Evolutionary conservation across 1,140 invertebrate genomes (phyloP), one percentile per base, ranked within the genome.

Genomic region (Camponotus pennsylvanicus): DNA sequence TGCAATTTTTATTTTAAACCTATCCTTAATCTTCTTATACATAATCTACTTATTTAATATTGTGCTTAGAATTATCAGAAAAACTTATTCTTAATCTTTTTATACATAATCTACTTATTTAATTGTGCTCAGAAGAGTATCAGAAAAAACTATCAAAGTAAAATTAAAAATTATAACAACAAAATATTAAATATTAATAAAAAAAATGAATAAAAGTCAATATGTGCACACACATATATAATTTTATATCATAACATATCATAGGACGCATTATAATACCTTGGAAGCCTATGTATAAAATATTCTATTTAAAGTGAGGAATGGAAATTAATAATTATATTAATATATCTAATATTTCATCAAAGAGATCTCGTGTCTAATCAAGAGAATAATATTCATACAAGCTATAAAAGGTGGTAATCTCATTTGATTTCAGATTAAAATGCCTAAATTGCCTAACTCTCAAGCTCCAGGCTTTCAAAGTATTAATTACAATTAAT

Each of bases 391-490:
- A 40, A 75, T 21, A 34, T 1, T 6, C 13, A 8, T 21, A 34
- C 8, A 34, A 32, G 13, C 13, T 85, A 67, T 80, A 89, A 82
- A 86, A 78, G 55, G 34, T 77, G 67, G 75, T 59, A 82, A 69
- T 79, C 77, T 88, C 71, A 88, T 93, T 88, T 92, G 83, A 86
- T 95, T 94, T 83, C 94, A 94, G 94, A 95, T 95, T 90, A 90
- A 94, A 94, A 94, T 94, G 90, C 93, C 94, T 86, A 87, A 88
- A 85, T 77, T 86, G 77, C 77, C 92, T 77, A 90, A 85, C 75
- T 86, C 78, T 83, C 89, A 87, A 89, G 80, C 78, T 66, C 82
- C 90, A 77, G 84, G 37, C 49, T 89, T 88, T 89, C 21, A 91
- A 89, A 91, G 92, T 93, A 92, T 92, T 93, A 92, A 92, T 93